A percentile compares a stretch with the other conserved stretches of the same genome.
These are phyloP conservation scores for Phenacoccus solenopsis DNA, from an alignment of 1,140 invertebrate genomes.

Conservation along the genomic window DNA sequence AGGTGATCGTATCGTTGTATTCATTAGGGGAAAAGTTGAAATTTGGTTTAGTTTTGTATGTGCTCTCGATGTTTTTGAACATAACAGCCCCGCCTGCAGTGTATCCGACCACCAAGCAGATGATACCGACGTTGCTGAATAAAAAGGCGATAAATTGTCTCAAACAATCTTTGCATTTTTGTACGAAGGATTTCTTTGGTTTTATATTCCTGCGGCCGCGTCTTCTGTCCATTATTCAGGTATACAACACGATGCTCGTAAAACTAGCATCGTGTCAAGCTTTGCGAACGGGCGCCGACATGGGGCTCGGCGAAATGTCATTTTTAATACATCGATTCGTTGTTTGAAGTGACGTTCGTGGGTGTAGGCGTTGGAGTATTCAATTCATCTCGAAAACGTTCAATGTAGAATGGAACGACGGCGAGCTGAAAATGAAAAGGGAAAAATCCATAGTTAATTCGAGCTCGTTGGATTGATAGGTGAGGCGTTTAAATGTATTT, in stretches of 20 bases:
- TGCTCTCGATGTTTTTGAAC: constrained; percentile 54
- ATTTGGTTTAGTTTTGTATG: constrained; percentile 33
- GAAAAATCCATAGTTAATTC: no score
- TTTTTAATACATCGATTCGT: not conserved
- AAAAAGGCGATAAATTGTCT: constrained; percentile 77
- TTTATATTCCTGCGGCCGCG: constrained; percentile 48
- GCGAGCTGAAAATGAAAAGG: no score
- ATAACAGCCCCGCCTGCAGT: constrained; percentile 73
- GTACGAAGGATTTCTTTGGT: constrained; percentile 43
- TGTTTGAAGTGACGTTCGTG: no score
- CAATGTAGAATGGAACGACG: no score
- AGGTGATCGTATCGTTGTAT: constrained; percentile 27
- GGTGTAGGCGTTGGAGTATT: no score
- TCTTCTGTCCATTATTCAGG: constrained; percentile 24
- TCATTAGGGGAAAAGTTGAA: not conserved
- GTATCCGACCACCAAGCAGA: constrained; percentile 80
- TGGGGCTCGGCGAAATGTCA: not conserved
- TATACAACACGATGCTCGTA: not conserved
- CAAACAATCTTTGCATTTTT: constrained; percentile 60
- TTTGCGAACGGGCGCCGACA: not conserved
- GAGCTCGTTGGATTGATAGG: no score
- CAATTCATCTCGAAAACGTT: no score
- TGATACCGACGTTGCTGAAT: constrained; percentile 89
- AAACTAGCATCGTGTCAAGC: not conserved
- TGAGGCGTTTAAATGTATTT: no score